phyloP scores from a whole-genome alignment of 1,140 invertebrate species.

The Bombus vancouverensis region DNA sequence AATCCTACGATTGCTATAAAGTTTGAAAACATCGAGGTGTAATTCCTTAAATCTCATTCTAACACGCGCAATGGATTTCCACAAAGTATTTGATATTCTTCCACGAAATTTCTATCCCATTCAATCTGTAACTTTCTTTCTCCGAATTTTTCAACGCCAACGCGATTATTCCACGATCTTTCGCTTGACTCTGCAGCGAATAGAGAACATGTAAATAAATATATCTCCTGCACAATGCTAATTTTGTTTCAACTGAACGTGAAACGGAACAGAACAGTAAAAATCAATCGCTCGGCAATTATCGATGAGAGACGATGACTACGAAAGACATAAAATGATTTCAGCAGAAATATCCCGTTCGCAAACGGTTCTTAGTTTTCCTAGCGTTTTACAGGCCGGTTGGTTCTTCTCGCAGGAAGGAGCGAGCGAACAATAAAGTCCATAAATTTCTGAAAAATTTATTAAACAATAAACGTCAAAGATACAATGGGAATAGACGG shows the following conservation, averaged over 20 bases:
- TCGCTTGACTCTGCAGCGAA: too few relatives aligned
- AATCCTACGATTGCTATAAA: too few relatives aligned
- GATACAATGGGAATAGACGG: background rate
- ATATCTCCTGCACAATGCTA: background rate
- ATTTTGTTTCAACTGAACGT: background rate
- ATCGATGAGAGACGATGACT: background rate
- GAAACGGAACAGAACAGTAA: background rate
- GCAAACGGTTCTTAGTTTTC: background rate
- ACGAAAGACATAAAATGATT: background rate
- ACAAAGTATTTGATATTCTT: too few relatives aligned
- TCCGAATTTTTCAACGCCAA: too few relatives aligned
- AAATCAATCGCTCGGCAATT: background rate
- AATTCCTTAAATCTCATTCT: too few relatives aligned
- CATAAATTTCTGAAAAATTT: constrained; percentile 5
- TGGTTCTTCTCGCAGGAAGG: background rate
- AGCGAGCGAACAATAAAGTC: background rate
- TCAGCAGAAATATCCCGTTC: background rate
- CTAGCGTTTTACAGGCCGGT: background rate
- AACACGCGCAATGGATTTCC: too few relatives aligned
- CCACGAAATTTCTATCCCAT: too few relatives aligned
- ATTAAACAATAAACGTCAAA: constrained; percentile 16
- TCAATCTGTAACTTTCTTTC: too few relatives aligned
- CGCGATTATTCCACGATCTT: too few relatives aligned
- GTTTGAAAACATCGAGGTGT: too few relatives aligned
- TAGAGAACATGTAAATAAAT: too few relatives aligned